A percentile compares a stretch with the other conserved stretches of the same genome.
phyloP scores from a whole-genome alignment of 2,797 vertebrate species.

The Heterohyrax brucei region DNA sequence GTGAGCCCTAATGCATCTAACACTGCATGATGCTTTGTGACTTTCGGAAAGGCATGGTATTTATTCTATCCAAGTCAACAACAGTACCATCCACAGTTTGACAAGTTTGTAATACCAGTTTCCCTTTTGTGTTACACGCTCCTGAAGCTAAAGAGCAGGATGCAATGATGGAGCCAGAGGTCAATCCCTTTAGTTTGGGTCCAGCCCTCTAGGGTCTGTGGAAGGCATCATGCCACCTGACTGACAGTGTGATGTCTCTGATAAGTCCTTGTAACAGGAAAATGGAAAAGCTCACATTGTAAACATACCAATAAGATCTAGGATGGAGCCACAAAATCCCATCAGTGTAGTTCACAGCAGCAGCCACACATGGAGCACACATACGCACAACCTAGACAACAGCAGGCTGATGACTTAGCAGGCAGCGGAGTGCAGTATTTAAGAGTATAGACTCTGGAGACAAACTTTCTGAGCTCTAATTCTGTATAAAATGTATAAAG shows the following conservation, averaged over 20 bases:
- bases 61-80: background rate
- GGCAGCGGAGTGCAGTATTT: background rate
- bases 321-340: slow-evolving; percentile 22
- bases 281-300: background rate
- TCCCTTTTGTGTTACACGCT: background rate
- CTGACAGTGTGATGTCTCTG: background rate
- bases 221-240: background rate
- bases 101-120: background rate
- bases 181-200: background rate
- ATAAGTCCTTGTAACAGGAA: background rate
- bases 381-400: background rate
- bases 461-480: background rate
- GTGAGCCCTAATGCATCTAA: slow-evolving; percentile 12
- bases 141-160: background rate
- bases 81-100: background rate
- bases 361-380: background rate
- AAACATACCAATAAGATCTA: background rate
- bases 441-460: background rate
- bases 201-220: background rate
- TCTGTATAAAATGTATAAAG: background rate
- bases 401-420: background rate
- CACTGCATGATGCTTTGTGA: background rate
- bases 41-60: slow-evolving; percentile 3
- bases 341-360: background rate
- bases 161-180: background rate